phyloP scores from a whole-genome alignment of 1,140 invertebrate species.

The Proctacanthus coquilletti region DNA sequence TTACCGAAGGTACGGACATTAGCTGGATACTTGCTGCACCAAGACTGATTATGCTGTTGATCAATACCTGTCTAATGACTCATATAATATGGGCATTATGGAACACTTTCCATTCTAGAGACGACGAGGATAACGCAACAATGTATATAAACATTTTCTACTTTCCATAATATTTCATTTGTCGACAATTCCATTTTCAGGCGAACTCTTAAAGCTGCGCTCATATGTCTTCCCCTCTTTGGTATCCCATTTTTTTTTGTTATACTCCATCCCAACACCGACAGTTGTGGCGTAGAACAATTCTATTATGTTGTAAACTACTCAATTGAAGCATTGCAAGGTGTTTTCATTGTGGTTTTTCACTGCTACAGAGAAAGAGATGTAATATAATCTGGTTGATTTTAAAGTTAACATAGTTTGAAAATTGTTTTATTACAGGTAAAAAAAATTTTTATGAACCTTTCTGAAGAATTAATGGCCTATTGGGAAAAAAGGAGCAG shows the following conservation, averaged over 20 bases:
- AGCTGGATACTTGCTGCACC: slow-evolving; percentile 40
- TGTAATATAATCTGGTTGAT: too few relatives aligned
- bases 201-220: slow-evolving; percentile 34
- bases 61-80: slow-evolving; percentile 34
- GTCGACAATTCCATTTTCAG: slow-evolving; percentile 19
- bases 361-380: slow-evolving; percentile 44
- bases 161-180: slow-evolving; percentile 1
- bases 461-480: too few relatives aligned
- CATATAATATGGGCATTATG: slow-evolving; percentile 37
- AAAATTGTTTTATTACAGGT: not conserved
- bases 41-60: slow-evolving; percentile 32
- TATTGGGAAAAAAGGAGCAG: too few relatives aligned
- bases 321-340: slow-evolving; percentile 37
- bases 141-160: slow-evolving; percentile 11
- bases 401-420: not conserved
- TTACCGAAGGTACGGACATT: slow-evolving; percentile 30
- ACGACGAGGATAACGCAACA: slow-evolving; percentile 32
- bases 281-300: slow-evolving; percentile 34
- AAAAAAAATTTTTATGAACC: too few relatives aligned
- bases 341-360: slow-evolving; percentile 36
- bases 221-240: slow-evolving; percentile 39
- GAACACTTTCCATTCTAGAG: slow-evolving; percentile 29
- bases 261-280: slow-evolving; percentile 28
- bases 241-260: slow-evolving; percentile 37
- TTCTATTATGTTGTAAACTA: slow-evolving; percentile 37